phyloP scores from a whole-genome alignment of 2,888 invertebrate species.

The Zaprionus obscuricornis region DNA sequence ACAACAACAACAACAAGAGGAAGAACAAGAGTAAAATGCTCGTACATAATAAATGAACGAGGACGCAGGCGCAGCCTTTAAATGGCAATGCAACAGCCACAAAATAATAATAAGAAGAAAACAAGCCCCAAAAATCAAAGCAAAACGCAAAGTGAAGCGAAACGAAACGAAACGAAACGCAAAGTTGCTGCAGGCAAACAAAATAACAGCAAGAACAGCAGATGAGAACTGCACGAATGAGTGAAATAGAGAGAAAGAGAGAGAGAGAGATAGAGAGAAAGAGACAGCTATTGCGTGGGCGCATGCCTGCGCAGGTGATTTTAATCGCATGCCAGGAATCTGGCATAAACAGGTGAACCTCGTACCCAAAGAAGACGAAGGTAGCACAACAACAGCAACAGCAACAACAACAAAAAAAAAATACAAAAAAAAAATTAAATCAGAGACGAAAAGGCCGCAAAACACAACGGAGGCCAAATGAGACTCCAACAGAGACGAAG shows the following conservation, averaged over 20 bases:
- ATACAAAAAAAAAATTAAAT: constrained; percentile 62
- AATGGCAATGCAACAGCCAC: constrained; percentile 47
- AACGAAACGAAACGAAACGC: constrained; percentile 13
- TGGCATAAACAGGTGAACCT: constrained; percentile 81
- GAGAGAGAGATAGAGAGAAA: constrained; percentile 2
- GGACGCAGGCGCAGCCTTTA: constrained; percentile 72
- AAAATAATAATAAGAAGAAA: constrained; percentile 52
- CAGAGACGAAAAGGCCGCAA: constrained; percentile 53
- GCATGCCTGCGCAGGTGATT: constrained; percentile 81
- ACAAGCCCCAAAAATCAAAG: constrained; percentile 59
- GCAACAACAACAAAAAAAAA: constrained; percentile 12
- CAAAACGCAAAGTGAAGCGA: constrained; percentile 20
- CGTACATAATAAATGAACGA: constrained; percentile 74
- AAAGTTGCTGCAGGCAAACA: constrained; percentile 39
- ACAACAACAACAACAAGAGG: constrained; percentile 22
- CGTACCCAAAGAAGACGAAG: constrained; percentile 32
- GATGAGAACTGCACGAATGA: constrained; percentile 18
- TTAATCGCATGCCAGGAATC: constrained; percentile 82
- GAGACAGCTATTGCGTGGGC: constrained; percentile 66
- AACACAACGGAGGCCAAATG: constrained; percentile 41
- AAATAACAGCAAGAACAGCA: constrained; percentile 10
- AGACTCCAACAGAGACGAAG: constrained; percentile 10
- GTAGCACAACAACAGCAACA: constrained; percentile 15
- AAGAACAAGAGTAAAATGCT: constrained; percentile 29
- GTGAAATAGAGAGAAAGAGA: constrained; percentile 6